These are phyloP conservation scores for Chrysotoxum bicinctum DNA, from an alignment of 2,888 invertebrate genomes.

Conservation along the genomic window DNA sequence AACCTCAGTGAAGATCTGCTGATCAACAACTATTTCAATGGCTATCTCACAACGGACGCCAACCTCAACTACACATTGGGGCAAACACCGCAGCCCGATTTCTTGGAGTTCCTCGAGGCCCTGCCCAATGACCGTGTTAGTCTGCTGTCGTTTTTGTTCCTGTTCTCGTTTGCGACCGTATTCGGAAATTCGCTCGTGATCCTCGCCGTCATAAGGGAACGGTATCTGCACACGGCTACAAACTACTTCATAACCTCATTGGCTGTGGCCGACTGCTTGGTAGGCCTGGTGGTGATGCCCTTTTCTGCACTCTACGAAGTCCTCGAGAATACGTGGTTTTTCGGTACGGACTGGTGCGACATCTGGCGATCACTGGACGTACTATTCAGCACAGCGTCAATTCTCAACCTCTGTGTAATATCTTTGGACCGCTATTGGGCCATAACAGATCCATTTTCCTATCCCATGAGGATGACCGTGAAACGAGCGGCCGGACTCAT, in stretches of 20 bases:
- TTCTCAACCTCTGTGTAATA: slow-evolving; percentile 98
- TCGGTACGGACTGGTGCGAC: slow-evolving; percentile 98
- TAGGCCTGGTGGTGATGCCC: slow-evolving; percentile 98
- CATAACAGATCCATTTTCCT: slow-evolving; percentile 98
- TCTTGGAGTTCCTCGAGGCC: slow-evolving; percentile 80
- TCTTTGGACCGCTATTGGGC: slow-evolving; percentile 99
- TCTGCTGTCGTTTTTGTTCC: slow-evolving; percentile 90
- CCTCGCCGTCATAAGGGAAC: slow-evolving; percentile 94
- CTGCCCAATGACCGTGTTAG: slow-evolving; percentile 88
- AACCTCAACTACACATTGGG: slow-evolving; percentile 52
- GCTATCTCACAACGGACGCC: slow-evolving; percentile 73
- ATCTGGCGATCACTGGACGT: slow-evolving; percentile 98
- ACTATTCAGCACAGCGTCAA: slow-evolving; percentile 97
- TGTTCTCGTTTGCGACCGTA: slow-evolving; percentile 95
- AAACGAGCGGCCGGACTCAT: slow-evolving; percentile 93
- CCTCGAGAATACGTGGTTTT: slow-evolving; percentile 94
- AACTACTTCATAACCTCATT: slow-evolving; percentile 98
- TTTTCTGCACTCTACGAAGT: slow-evolving; percentile 96
- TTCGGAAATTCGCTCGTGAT: slow-evolving; percentile 98
- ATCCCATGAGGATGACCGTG: slow-evolving; percentile 96
- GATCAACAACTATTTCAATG: slow-evolving; percentile 79
- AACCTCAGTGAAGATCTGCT: slow-evolving; percentile 80
- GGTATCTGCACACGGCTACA: slow-evolving; percentile 97
- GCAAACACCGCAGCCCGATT: slow-evolving; percentile 78
- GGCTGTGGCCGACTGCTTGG: slow-evolving; percentile 97